Evolutionary conservation across 2,888 invertebrate species (phyloP).

Genomic region (Protophormia terraenovae): DNA sequence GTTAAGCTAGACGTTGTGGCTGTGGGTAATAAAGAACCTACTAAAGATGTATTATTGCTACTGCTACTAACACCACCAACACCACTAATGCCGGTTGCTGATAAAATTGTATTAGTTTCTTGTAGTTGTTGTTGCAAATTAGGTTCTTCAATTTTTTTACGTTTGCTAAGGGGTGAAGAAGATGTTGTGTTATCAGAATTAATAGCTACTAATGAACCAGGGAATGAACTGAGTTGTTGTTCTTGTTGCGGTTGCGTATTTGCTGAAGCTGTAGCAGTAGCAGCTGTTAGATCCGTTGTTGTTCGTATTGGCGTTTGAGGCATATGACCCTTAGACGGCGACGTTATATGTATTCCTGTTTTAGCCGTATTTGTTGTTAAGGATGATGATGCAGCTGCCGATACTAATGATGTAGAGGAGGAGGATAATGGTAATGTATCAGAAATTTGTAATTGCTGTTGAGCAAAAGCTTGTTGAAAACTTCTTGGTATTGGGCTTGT

Average conservation of each 20-base stretch:
- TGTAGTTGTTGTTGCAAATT: slow-evolving; percentile 43
- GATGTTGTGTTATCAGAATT: slow-evolving; percentile 53
- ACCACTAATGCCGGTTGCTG: slow-evolving; percentile 71
- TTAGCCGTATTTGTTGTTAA: slow-evolving; percentile 31
- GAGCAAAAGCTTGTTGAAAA: slow-evolving; percentile 73
- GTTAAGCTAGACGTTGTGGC: slow-evolving; percentile 68
- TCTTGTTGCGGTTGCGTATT: slow-evolving; percentile 56
- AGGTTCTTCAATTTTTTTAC: slow-evolving; percentile 55
- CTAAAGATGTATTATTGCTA: slow-evolving; percentile 71
- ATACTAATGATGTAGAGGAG: neutral
- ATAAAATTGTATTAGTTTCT: slow-evolving; percentile 58
- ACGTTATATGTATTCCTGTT: slow-evolving; percentile 55
- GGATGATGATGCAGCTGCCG: neutral
- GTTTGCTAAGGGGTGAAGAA: slow-evolving; percentile 44
- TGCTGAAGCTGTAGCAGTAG: slow-evolving; percentile 64
- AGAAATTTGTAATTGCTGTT: slow-evolving; percentile 68
- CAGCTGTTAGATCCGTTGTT: slow-evolving; percentile 62
- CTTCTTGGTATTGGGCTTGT: slow-evolving; percentile 68
- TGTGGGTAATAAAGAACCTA: slow-evolving; percentile 76
- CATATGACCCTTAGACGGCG: slow-evolving; percentile 70
- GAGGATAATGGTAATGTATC: slow-evolving; percentile 35
- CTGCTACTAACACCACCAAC: slow-evolving; percentile 68
- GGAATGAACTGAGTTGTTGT: slow-evolving; percentile 27
- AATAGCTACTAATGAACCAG: slow-evolving; percentile 37
- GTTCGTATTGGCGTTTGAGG: slow-evolving; percentile 71